Base-by-base conservation (phyloP, 2,888 invertebrate genomes). In the Ferrisia virgata region DNA sequence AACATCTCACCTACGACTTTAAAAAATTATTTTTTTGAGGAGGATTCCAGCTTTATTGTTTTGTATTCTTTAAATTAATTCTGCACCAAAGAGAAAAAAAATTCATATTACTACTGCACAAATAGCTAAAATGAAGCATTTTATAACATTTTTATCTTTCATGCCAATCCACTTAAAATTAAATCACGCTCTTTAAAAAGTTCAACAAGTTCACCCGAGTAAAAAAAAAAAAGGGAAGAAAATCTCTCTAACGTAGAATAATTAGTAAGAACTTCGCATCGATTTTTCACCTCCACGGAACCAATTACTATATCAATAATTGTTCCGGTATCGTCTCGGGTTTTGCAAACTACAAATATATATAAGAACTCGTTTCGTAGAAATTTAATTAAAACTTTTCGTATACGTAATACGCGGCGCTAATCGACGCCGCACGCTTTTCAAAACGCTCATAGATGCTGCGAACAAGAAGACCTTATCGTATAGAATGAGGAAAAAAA, bases 351-450 rank as follows among this genome's bases (percentile, higher is more conserved):
- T 36, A n/a, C n/a, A n/a, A n/a, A n/a, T n/a, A n/a, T n/a, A n/a
- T n/a, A n/a, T n/a, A 76, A 72, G 33, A 25, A 18, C 36, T 31
- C 15, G 22, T 76, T 36, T 76, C 18, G 6, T 15, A 36, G 33
- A 76, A 76, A 76, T 76, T 76, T 18, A 76, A 76, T 76, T 76
- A 76, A 76, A 76, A 76, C 72, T 76, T 76, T 76, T 22, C 28
- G 18, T 31, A 36, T 36, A 69, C 69, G 33, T 33, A 36, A n/a
- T n/a, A n/a, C n/a, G n/a, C n/a, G n/a, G n/a, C 64, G 64, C 36
- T 76, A 76, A 76, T 76, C 72, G 72, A 76, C 72, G n/a, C n/a
- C n/a, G n/a, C n/a, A n/a, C n/a, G 36, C 28, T 76, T 76, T 76
- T 76, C 36, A n/a, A n/a, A n/a, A n/a, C n/a, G n/a, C n/a, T n/a